Evolutionary conservation across 2,797 vertebrate species (phyloP), one percentile per base, ranked within the genome.

Genomic region (Schizopygopsis malacanthus): DNA sequence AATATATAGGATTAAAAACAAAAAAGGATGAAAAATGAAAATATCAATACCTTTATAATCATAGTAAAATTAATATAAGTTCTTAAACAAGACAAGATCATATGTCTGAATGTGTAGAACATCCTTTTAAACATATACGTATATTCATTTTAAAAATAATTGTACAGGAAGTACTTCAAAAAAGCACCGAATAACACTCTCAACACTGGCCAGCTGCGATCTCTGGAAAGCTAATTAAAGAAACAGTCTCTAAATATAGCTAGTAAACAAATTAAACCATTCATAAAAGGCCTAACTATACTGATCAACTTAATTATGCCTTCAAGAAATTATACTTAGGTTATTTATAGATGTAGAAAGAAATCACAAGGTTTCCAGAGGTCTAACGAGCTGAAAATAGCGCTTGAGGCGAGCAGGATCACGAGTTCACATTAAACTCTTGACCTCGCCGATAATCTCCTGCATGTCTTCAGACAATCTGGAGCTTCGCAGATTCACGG

Each of bases 351-450:
- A 25, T 10, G 18, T 56, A 72, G 22, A 71, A 61, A 54, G 54
- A 69, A 72, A 71, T 87, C 83, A 85, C 73, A 85, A 65, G 85
- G 5, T 18, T 50, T 79, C 80, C 91, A 75, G 50, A 59, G 50
- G 81, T 56, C 6, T 67, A 54, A 47, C n/a, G 20, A 84, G 67
- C 45, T 83, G 61, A 41, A 71, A 37, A 90, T 84, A 78, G 11
- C 13, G 13, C 25, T 20, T 78, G 4, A 82, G 28, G 43, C 3
- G 54, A 52, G 41, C 45, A 65, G 20, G 85, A 80, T 79, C 88
- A 91, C 6, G 39, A 92, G 87, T 90, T 86, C 12, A 87, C 83
- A 82, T 87, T 86, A 86, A 70, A 90, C 89, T 89, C 84, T 84
- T 91, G 91, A 93, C 87, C 90, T 90, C 63, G 25, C 16, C 45